These are phyloP conservation scores for Conus betulinus DNA, from an alignment of 1,140 invertebrate genomes.

Conservation along the genomic window DNA sequence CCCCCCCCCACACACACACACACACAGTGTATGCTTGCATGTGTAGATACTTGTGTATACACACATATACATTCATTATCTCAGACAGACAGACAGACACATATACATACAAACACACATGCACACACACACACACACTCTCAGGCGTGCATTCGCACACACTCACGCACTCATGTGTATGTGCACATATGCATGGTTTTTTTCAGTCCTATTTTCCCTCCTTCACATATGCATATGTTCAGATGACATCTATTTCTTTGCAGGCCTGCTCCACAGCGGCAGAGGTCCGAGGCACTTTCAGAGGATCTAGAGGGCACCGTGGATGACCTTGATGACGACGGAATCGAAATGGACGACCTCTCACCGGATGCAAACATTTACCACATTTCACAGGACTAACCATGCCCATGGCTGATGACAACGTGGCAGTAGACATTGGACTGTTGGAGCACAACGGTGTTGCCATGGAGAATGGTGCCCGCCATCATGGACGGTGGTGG, in stretches of 20 bases:
- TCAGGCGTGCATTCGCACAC: too few species aligned
- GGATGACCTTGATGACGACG: constrained; percentile 36
- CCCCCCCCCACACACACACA: too few species aligned
- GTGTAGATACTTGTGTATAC: too few species aligned
- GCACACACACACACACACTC: too few species aligned
- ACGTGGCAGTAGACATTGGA: background rate
- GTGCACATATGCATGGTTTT: too few species aligned
- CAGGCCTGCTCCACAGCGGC: constrained; percentile 1
- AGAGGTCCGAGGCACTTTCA: constrained; percentile 35
- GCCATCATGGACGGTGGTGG: background rate
- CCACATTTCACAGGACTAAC: background rate
- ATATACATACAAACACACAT: too few species aligned
- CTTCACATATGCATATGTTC: too few species aligned
- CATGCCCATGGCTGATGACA: background rate
- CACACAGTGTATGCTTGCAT: too few species aligned
- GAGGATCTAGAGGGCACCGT: constrained; percentile 37
- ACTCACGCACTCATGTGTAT: too few species aligned
- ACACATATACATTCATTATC: too few species aligned
- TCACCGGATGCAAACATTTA: constrained; percentile 11
- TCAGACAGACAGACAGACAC: too few species aligned
- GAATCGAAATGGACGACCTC: constrained; percentile 44
- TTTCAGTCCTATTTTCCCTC: too few species aligned
- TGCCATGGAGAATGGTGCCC: background rate
- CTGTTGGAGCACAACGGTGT: background rate
- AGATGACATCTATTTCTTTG: background rate